These are phyloP conservation scores for Ostrea denselamellosa DNA, from an alignment of 1,140 invertebrate species.

Conservation along the genomic window DNA sequence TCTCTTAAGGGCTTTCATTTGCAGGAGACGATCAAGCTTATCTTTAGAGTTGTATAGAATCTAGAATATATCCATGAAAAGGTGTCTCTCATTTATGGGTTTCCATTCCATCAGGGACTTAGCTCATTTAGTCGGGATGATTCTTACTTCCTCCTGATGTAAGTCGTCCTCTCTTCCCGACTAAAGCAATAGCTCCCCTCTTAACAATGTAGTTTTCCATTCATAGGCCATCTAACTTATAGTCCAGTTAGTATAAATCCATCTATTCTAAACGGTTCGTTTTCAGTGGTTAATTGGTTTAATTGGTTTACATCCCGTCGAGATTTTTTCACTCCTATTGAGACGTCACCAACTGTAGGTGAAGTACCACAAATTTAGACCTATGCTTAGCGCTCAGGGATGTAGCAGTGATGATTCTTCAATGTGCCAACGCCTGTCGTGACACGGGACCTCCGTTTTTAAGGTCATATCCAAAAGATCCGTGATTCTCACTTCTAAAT, in stretches of 20 bases:
- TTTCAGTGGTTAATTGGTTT: too few species aligned
- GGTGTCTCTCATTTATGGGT: constrained; percentile 49
- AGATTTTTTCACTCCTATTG: too few species aligned
- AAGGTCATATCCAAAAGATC: too few species aligned
- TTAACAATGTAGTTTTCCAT: constrained; percentile 47
- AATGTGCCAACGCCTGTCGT: too few species aligned
- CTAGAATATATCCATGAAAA: constrained; percentile 40
- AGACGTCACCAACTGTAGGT: too few species aligned
- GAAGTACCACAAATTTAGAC: too few species aligned
- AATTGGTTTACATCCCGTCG: too few species aligned
- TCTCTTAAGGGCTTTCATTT: constrained; percentile 54
- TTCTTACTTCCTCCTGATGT: constrained; percentile 51
- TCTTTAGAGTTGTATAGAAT: constrained; percentile 50
- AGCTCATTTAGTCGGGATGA: constrained; percentile 43
- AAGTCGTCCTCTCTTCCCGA: constrained; percentile 44
- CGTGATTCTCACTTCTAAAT: too few species aligned
- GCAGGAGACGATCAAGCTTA: constrained; percentile 52
- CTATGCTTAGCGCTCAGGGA: too few species aligned
- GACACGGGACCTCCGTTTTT: too few species aligned
- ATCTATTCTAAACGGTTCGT: too few species aligned
- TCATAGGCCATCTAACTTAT: constrained; percentile 44
- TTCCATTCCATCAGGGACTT: constrained; percentile 52
- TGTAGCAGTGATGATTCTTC: too few species aligned
- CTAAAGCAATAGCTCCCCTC: constrained; percentile 40
- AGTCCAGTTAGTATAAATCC: constrained; percentile 46